Evolutionary conservation across 2,797 vertebrate genomes (phyloP).

Genomic region (Takifugu rubripes): DNA sequence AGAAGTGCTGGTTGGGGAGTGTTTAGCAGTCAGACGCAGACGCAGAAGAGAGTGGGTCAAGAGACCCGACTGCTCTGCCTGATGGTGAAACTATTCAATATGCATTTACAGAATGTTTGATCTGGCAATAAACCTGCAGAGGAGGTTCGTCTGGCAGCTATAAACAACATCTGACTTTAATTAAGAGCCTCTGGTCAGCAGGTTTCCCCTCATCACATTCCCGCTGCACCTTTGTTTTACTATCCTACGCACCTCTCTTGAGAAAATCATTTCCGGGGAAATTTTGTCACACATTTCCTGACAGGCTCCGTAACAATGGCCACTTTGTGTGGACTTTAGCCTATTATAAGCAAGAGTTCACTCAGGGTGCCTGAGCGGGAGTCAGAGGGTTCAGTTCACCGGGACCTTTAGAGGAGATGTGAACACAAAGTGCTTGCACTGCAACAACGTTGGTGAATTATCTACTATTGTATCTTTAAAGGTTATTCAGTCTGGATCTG

Average conservation of each 20-base stretch:
- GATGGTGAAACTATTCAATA: no score
- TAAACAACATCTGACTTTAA: constrained; percentile 6
- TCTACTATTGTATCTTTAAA: constrained; percentile 7
- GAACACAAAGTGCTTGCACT: background rate
- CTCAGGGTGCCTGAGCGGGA: background rate
- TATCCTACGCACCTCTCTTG: background rate
- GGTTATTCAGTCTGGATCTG: constrained; percentile 18
- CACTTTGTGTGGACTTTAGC: constrained; percentile 33
- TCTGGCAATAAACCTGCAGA: no score
- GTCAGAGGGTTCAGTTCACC: background rate
- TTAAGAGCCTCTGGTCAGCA: constrained; percentile 3
- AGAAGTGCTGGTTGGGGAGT: no score
- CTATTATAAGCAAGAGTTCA: constrained; percentile 4
- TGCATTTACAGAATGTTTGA: no score
- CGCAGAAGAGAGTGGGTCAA: no score
- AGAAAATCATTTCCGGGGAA: constrained; percentile 11
- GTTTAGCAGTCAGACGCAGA: no score
- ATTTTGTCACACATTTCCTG: constrained; percentile 10
- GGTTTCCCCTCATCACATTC: constrained; percentile 7
- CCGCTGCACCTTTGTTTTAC: constrained; percentile 11
- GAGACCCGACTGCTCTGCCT: no score
- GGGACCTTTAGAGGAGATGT: no score
- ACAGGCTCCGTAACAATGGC: constrained; percentile 9
- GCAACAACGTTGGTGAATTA: constrained; percentile 3
- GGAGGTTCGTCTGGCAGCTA: constrained; percentile 18